Percentiles rank a stretch among this genome's conserved stretches.
These are phyloP conservation scores for Lasioglossum baleicum DNA, from an alignment of 1,140 invertebrate genomes.

Conservation along the genomic window DNA sequence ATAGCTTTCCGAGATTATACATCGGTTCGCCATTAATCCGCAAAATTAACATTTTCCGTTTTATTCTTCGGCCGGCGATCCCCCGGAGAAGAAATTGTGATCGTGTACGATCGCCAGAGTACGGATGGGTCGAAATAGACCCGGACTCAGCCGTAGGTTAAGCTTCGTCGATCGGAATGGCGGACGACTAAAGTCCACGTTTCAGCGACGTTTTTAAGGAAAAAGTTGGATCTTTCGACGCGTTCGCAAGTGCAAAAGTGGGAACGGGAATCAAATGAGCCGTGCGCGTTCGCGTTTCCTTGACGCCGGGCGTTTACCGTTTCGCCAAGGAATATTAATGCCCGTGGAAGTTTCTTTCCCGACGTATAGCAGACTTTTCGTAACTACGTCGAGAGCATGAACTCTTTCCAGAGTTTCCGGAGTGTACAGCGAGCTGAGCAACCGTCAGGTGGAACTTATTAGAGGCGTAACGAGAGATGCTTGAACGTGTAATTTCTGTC, in stretches of 20 bases:
- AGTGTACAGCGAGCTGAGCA: not conserved
- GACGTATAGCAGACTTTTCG: not conserved
- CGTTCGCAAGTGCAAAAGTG: not conserved
- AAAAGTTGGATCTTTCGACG: no score
- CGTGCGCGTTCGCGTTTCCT: not conserved
- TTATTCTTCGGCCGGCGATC: not conserved
- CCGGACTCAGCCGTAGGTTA: no score
- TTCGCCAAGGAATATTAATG: conserved; percentile 35
- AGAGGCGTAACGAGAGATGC: not conserved
- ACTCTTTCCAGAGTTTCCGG: not conserved
- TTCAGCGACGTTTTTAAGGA: no score
- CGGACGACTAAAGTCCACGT: no score
- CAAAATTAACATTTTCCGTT: conserved; percentile 32
- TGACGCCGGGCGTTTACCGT: not conserved
- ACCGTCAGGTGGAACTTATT: not conserved
- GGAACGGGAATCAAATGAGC: not conserved
- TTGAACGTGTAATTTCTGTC: not conserved
- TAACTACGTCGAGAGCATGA: not conserved
- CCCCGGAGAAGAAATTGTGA: no score
- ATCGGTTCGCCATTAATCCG: conserved; percentile 37
- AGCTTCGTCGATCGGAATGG: no score
- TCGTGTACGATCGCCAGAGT: no score
- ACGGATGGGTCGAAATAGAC: no score
- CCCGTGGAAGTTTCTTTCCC: not conserved
- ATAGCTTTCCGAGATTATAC: conserved; percentile 37